These are phyloP conservation scores for Fregetta grallaria DNA, from an alignment of 2,113 vertebrate genomes.

Conservation along the genomic window DNA sequence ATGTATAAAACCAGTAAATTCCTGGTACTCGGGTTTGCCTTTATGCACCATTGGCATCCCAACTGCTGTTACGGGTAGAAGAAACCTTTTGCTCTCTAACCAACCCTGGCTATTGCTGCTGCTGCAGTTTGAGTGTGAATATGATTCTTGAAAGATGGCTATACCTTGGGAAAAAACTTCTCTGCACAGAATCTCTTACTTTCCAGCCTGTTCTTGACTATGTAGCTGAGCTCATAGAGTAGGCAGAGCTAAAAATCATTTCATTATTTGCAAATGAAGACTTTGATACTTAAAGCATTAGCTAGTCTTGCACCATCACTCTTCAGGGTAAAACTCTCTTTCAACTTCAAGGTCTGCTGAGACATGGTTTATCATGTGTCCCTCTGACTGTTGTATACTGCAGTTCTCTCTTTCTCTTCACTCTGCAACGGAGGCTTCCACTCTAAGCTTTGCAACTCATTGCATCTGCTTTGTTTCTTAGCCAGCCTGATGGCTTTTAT, in stretches of 20 bases:
- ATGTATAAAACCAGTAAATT: background rate
- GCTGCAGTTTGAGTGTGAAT: background rate
- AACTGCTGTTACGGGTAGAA: background rate
- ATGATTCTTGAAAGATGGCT: background rate
- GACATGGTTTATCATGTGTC: background rate
- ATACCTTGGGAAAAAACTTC: background rate
- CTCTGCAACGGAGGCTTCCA: background rate
- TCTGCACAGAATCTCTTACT: background rate
- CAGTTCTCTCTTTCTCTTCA: background rate
- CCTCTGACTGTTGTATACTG: background rate
- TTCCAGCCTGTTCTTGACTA: background rate
- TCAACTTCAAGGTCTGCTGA: background rate
- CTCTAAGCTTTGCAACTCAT: background rate
- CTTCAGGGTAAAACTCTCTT: background rate
- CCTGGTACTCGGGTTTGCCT: background rate
- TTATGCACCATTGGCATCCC: accelerated
- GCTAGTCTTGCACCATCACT: background rate
- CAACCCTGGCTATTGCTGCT: background rate
- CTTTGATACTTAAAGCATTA: background rate
- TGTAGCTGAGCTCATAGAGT: background rate
- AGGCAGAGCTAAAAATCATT: background rate
- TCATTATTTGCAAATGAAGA: background rate
- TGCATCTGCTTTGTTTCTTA: background rate
- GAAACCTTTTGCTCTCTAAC: background rate
- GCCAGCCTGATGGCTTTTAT: background rate